These are phyloP conservation scores for Calycopis cecrops DNA, from an alignment of 1,140 invertebrate species.

Conservation along the genomic window DNA sequence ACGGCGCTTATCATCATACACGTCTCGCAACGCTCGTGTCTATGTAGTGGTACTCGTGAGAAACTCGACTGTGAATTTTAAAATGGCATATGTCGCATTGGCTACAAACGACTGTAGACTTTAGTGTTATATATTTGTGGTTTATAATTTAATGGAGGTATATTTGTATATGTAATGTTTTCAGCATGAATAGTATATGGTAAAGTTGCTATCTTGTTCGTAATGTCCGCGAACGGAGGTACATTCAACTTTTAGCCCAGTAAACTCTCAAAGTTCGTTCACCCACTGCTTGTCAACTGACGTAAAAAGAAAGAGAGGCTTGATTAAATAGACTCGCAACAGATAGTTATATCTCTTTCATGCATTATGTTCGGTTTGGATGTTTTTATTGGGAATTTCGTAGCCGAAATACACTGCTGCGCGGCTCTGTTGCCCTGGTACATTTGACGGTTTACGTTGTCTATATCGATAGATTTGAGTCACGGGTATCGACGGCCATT, in stretches of 20 bases:
- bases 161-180: constrained; percentile 46
- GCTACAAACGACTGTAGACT: constrained; percentile 38
- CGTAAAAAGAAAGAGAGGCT: constrained; percentile 57
- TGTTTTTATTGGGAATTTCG: constrained; percentile 63
- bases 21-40: constrained; percentile 55
- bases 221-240: constrained; percentile 73
- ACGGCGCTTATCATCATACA: constrained; percentile 37
- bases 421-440: constrained; percentile 63
- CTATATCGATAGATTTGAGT: constrained; percentile 58
- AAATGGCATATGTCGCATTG: constrained; percentile 35
- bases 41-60: constrained; percentile 70
- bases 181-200: constrained; percentile 41
- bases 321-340: constrained; percentile 29
- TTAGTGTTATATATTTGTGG: constrained; percentile 28
- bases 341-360: constrained; percentile 53
- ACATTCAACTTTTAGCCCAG: constrained; percentile 75
- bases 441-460: constrained; percentile 64
- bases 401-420: constrained; percentile 54
- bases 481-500: background rate
- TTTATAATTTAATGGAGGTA: constrained; percentile 29
- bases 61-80: constrained; percentile 54
- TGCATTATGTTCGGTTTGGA: constrained; percentile 58
- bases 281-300: constrained; percentile 74
- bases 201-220: constrained; percentile 74
- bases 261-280: constrained; percentile 73